Evolutionary conservation across 2,113 vertebrate species (phyloP), one percentile per base, ranked within the genome.

Genomic region (Sclerurus mexicanus): DNA sequence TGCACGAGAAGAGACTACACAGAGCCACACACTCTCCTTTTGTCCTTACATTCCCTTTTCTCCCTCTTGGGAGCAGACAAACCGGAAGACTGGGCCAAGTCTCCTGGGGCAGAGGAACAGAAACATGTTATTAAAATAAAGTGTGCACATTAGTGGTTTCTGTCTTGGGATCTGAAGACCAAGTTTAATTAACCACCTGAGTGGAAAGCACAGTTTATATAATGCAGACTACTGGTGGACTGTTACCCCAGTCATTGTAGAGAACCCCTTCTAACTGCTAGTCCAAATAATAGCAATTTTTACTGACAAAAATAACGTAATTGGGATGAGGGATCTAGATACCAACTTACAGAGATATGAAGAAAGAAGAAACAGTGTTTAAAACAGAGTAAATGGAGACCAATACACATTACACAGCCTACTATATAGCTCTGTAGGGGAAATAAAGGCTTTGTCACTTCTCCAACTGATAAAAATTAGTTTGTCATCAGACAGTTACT

Each of bases 131-230:
- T 83, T 94, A 90, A 90, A 93, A 60, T 22, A 25, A 60, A 85
- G 22, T 1, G 5, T 14, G n/a, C 30, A 64, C 46, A 6, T 58
- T 83, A 79, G 58, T 30, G 23, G 20, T 69, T 92, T 79, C 53
- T 68, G 44, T 76, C 79, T 83, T 69, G 82, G 62, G 79, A 91
- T 69, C 46, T 85, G 85, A 90, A 96, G 73, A 73, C 13, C 17
- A 85, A 83, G 78, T 85, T 90, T 94, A 87, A 83, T 85, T 85
- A 90, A 92, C 15, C 37, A 92, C 53, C 25, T 76, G 63, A 62
- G 67, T 28, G 24, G 52, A 91, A 78, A 83, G 24, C 27, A 52
- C 30, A 72, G 31, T n/a, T 89, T 49, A 80, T 21, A 33, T 37
- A 85, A 87, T 5, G 28, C 39, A 67, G 50, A 37, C 19, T 79